A percentile compares a stretch with the other conserved stretches of the same genome.
These are phyloP conservation scores for Tangachromis dhanisi DNA, from an alignment of 2,113 vertebrate species.

Conservation along the genomic window DNA sequence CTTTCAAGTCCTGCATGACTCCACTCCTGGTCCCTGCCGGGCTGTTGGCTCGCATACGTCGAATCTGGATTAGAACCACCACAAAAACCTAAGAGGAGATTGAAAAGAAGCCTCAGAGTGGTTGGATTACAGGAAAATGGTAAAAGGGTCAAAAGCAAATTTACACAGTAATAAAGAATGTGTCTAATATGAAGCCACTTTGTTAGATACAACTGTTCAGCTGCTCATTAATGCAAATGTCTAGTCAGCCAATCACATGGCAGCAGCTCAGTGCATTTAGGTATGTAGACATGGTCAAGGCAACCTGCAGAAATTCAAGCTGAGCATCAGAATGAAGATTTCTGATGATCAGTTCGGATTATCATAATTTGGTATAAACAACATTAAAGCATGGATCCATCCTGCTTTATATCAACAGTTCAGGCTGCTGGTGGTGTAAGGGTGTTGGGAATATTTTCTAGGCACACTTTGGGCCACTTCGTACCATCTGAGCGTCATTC, in stretches of 20 bases:
- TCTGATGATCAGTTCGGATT: background rate
- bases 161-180: background rate
- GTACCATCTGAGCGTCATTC: background rate
- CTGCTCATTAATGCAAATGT: background rate
- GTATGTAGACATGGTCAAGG: background rate
- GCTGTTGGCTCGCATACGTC: conserved; percentile 69
- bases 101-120: background rate
- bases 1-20: conserved; percentile 77
- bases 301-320: background rate
- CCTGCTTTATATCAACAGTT: background rate
- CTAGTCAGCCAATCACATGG: background rate
- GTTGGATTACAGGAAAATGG: background rate
- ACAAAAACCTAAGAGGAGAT: conserved; percentile 70
- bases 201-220: background rate
- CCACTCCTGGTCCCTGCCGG: conserved; percentile 47
- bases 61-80: conserved; percentile 81
- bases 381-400: background rate
- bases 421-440: background rate
- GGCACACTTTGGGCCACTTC: background rate
- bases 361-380: background rate
- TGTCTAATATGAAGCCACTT: background rate
- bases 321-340: background rate
- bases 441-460: background rate
- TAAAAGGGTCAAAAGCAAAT: background rate
- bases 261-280: background rate